Evolutionary conservation across 2,797 vertebrate genomes (phyloP), one percentile per base, ranked within the genome.

Genomic region (Delichon dasypus): DNA sequence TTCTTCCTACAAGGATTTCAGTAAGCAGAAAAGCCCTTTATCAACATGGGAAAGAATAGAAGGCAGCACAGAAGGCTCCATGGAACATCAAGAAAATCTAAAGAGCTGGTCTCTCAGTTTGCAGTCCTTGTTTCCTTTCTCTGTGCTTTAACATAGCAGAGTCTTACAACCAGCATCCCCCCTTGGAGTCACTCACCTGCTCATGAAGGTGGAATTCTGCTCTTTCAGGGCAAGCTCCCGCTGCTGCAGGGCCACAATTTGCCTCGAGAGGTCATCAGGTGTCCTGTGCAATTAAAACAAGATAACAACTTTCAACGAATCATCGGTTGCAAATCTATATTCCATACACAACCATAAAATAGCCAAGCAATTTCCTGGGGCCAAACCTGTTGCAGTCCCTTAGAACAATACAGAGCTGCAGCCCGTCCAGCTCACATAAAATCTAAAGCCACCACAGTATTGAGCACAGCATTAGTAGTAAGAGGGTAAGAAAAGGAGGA

Each of bases 211-310:
- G 67, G 97, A 98, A 97, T 99, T 99, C 98, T 99, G 98, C 90
- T 99, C 99, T 94, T 99, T 98, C 94, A 99, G 97, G 71, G 94
- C 73, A 54, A 99, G 98, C 90, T 99, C 99, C 74, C 98, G 98
- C 97, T 99, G 99, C 96, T 99, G 99, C 95, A 99, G 98, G 95
- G 99, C 98, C 96, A 99, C 98, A 58, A 99, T 97, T 82, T 99
- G 98, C 94, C 98, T 98, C 22, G 99, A 99, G 86, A 99, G 98
- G 97, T 99, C 99, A 71, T 99, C 99, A 2, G 99, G 99, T 88
- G 98, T 99, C 98, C 99, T 99, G 85, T 7, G 66, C 44, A 94
- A 94, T 64, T 66, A 85, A 97, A 74, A 92, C 14, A 90, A 71
- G 80, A 71, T 0, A 64, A 62, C 73, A 71, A 40, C 16, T 44